Conservation (phyloP, 2,888 invertebrate species). For the Xiphydria camelus region DNA sequence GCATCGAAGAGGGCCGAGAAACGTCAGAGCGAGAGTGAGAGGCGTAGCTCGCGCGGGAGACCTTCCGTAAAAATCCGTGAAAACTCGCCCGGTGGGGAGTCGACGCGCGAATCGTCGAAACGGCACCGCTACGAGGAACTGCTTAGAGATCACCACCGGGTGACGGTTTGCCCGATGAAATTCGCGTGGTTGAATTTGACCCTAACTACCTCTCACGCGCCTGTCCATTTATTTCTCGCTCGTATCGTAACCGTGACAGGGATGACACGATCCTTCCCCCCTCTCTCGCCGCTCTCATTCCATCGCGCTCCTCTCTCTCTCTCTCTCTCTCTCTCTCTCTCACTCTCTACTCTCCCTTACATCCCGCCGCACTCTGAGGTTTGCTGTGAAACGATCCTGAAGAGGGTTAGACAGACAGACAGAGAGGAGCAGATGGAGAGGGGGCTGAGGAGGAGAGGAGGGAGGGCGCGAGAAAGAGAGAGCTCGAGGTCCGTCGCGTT, state of each 20-base stretch:
- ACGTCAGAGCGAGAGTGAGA: conserved; percentile 35
- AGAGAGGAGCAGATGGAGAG: not conserved
- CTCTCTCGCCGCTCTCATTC: conserved; percentile 21
- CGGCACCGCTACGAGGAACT: too few relatives aligned
- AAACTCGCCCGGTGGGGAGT: conserved; percentile 9
- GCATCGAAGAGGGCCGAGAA: conserved; percentile 35
- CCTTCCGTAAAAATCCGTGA: conserved; percentile 29
- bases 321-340: conserved; percentile 6
- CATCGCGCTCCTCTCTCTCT: conserved; percentile 21
- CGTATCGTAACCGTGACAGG: too few relatives aligned
- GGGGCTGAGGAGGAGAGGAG: not conserved
- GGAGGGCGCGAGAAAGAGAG: not conserved
- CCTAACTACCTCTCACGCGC: too few relatives aligned
- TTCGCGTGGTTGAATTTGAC: too few relatives aligned
- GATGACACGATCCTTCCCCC: too few relatives aligned
- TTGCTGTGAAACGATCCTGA: not conserved
- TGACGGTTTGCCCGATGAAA: too few relatives aligned
- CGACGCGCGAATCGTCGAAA: conserved; percentile 10
- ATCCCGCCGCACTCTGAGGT: conserved; percentile 21
- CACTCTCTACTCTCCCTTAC: conserved; percentile 12
- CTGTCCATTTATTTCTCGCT: too few relatives aligned
- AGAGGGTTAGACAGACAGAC: not conserved
- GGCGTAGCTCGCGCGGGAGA: conserved; percentile 26
- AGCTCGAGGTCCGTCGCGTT: not conserved
- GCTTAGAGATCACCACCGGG: too few relatives aligned